Evolutionary conservation across 2,888 invertebrate genomes (phyloP).

Genomic region (Peribatodes rhomboidaria): DNA sequence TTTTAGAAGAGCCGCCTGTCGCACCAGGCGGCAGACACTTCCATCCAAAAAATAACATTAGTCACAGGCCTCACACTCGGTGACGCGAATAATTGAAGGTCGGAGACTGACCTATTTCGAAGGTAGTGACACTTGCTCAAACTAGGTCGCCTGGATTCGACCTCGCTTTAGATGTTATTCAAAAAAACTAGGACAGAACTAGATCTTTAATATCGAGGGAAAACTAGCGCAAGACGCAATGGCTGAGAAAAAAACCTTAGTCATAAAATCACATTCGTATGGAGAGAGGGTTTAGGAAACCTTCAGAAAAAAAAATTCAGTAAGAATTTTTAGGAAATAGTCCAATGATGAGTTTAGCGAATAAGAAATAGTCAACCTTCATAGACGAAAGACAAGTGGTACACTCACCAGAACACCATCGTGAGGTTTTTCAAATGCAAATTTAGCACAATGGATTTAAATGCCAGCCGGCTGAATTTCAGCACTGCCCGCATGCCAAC

Average conservation of each 20-base stretch:
- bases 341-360: too few species aligned
- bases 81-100: constrained; percentile 51
- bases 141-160: constrained; percentile 48
- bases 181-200: constrained; percentile 2
- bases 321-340: too few species aligned
- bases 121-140: constrained; percentile 49
- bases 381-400: background rate
- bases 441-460: constrained; percentile 22
- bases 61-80: constrained; percentile 11
- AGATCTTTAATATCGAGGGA: background rate
- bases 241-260: too few species aligned
- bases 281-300: too few species aligned
- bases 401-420: background rate
- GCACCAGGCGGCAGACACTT: constrained; percentile 1
- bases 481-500: constrained; percentile 17
- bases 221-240: background rate
- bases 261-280: too few species aligned
- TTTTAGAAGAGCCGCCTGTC: constrained; percentile 15
- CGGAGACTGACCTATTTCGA: constrained; percentile 55
- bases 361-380: background rate
- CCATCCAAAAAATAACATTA: too few species aligned
- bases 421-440: constrained; percentile 2
- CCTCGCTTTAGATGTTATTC: constrained; percentile 8
- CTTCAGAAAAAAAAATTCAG: too few species aligned
- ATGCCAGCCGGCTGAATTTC: constrained; percentile 8